Evolutionary conservation across 23 tunicate genomes (phyloP).

Genomic region (Aplidium turbinatum): DNA sequence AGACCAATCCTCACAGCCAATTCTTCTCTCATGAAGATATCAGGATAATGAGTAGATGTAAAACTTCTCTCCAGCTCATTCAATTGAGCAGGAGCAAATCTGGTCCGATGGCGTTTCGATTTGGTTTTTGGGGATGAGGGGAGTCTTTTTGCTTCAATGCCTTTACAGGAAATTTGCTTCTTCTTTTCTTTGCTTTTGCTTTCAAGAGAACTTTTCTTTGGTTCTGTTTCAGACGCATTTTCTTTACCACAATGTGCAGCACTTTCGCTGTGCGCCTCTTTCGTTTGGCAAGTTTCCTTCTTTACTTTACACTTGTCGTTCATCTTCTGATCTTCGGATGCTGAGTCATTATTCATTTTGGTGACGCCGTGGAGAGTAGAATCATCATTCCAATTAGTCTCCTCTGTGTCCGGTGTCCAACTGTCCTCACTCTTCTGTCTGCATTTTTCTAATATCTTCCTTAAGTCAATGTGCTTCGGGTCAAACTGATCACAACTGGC

Average conservation of each 20-base stretch:
- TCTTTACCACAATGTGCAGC: not conserved
- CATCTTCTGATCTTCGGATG: not conserved
- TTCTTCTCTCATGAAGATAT: constrained; percentile 95
- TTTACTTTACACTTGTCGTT: not conserved
- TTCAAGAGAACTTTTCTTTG: not conserved
- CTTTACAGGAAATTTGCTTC: not conserved
- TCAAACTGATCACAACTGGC: constrained; percentile 21
- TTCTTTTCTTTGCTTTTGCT: not conserved
- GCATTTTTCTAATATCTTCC: constrained; percentile 19
- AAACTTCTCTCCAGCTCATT: constrained; percentile 84
- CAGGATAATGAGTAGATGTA: constrained; percentile 88
- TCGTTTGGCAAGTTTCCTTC: not conserved
- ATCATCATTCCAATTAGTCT: not conserved
- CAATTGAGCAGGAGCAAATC: constrained; percentile 82
- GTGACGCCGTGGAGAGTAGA: not conserved
- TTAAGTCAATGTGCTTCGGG: constrained; percentile 18
- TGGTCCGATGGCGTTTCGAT: constrained; percentile 79
- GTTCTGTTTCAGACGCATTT: not conserved
- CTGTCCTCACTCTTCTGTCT: not conserved
- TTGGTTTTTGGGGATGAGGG: not conserved
- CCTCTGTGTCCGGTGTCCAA: not conserved
- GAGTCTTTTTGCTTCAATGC: not conserved
- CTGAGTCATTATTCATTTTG: not conserved
- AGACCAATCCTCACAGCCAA: constrained; percentile 74
- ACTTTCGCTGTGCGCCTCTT: too few species aligned